Evolutionary conservation across 2,888 invertebrate species (phyloP).

Genomic region (Coenonympha arcania): DNA sequence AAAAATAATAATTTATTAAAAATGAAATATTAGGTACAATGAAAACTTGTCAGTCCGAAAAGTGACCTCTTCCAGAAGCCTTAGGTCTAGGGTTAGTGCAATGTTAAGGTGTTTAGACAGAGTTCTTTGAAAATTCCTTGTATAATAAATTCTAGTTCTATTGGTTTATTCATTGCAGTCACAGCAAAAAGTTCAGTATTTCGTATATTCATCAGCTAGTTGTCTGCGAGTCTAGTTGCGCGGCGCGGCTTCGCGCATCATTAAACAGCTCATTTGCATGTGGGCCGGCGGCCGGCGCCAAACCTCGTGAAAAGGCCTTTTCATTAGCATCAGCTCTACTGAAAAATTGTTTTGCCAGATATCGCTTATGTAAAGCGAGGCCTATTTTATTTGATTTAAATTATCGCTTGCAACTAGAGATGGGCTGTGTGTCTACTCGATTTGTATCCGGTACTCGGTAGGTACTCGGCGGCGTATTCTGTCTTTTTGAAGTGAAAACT

Average conservation of each 20-base stretch:
- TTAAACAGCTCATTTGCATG: conserved; percentile 65
- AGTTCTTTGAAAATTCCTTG: not conserved
- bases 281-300: conserved; percentile 65
- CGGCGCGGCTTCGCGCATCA: conserved; percentile 61
- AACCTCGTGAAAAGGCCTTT: conserved; percentile 71
- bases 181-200: not conserved
- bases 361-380: conserved; percentile 35
- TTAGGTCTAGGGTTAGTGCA: too few species aligned
- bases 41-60: too few species aligned
- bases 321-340: conserved; percentile 67
- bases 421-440: too few species aligned
- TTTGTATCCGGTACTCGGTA: too few species aligned
- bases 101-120: too few species aligned
- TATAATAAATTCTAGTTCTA: not conserved
- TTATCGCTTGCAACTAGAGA: conserved; percentile 9
- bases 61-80: too few species aligned
- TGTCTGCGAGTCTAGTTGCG: conserved; percentile 21
- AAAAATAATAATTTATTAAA: too few species aligned
- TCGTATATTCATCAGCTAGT: conserved; percentile 19
- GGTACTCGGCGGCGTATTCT: too few species aligned
- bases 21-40: too few species aligned
- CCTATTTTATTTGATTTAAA: conserved; percentile 27
- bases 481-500: too few species aligned
- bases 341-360: conserved; percentile 62
- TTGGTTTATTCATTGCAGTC: not conserved